Percentiles rank a stretch among this genome's conserved stretches.
phyloP scores from a whole-genome alignment of 2,888 invertebrate species.

The Sinopyrophorus schimmeli region DNA sequence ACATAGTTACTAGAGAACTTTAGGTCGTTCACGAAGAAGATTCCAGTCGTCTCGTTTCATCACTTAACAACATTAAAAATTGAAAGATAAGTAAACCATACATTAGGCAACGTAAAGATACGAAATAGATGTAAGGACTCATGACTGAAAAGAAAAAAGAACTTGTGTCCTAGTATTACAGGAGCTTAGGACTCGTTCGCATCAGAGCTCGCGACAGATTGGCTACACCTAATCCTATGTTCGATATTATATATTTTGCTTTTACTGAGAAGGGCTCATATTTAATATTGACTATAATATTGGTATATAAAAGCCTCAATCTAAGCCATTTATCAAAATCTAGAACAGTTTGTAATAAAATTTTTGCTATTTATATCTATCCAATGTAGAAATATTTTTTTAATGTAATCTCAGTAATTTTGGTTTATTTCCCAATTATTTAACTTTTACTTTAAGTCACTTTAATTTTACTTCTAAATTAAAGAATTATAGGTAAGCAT shows the following conservation, averaged over 20 bases:
- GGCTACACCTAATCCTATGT: slow-evolving; percentile 54
- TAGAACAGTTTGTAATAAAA: too few relatives aligned
- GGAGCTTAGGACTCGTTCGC: slow-evolving; percentile 47
- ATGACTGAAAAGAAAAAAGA: slow-evolving; percentile 32
- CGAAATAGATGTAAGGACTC: slow-evolving; percentile 30
- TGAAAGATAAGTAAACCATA: slow-evolving; percentile 33
- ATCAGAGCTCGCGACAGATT: slow-evolving; percentile 53
- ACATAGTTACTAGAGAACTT: too few relatives aligned
- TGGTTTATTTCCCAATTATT: too few relatives aligned
- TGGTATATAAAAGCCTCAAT: neutral
- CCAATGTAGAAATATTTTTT: too few relatives aligned
- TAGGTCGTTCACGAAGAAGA: too few relatives aligned
- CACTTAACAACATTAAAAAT: slow-evolving; percentile 36
- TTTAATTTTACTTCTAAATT: too few relatives aligned
- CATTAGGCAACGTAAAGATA: slow-evolving; percentile 33
- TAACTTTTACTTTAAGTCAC: too few relatives aligned
- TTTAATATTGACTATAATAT: too few relatives aligned
- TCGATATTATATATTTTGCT: slow-evolving; percentile 50
- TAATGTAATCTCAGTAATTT: too few relatives aligned
- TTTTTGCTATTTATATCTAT: too few relatives aligned
- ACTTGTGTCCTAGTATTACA: slow-evolving; percentile 45
- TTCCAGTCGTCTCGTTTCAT: slow-evolving; percentile 11
- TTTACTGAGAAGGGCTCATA: slow-evolving; percentile 21
- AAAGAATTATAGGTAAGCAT: too few relatives aligned
- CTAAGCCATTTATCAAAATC: neutral